A percentile compares a stretch with the other conserved stretches of the same genome.
These are phyloP conservation scores for Desmophyllum pertusum DNA, from an alignment of 92 coral and sea anemone genomes.

Conservation along the genomic window DNA sequence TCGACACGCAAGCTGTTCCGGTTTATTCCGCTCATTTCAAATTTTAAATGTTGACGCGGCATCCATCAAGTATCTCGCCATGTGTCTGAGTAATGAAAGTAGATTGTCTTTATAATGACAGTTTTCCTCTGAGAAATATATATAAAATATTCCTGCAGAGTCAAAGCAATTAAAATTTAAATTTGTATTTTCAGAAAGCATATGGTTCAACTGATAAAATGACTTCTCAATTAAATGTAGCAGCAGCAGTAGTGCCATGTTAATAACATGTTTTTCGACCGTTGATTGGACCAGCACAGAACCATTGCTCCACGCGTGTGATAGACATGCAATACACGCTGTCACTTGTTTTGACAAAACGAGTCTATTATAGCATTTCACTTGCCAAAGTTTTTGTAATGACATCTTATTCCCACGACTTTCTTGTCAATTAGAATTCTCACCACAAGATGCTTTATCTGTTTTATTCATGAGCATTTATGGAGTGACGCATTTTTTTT, in stretches of 20 bases:
- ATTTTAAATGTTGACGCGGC: background rate
- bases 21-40: background rate
- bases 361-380: background rate
- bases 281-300: too few relatives aligned
- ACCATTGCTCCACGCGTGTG: background rate
- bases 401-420: background rate
- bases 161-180: background rate
- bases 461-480: background rate
- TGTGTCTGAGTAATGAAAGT: background rate
- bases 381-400: background rate
- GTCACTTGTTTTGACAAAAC: background rate
- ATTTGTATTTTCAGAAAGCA: background rate
- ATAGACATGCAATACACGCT: background rate
- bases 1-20: background rate
- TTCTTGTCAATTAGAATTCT: background rate
- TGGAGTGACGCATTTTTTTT: too few relatives aligned
- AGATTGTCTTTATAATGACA: background rate
- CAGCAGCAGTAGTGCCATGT: background rate
- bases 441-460: background rate
- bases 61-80: background rate
- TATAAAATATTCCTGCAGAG: background rate
- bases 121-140: background rate
- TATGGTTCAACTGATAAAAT: background rate
- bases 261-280: too few relatives aligned
- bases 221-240: background rate